Base-by-base conservation (phyloP, 2,797 vertebrate genomes). In the Anabacerthia variegaticeps region DNA sequence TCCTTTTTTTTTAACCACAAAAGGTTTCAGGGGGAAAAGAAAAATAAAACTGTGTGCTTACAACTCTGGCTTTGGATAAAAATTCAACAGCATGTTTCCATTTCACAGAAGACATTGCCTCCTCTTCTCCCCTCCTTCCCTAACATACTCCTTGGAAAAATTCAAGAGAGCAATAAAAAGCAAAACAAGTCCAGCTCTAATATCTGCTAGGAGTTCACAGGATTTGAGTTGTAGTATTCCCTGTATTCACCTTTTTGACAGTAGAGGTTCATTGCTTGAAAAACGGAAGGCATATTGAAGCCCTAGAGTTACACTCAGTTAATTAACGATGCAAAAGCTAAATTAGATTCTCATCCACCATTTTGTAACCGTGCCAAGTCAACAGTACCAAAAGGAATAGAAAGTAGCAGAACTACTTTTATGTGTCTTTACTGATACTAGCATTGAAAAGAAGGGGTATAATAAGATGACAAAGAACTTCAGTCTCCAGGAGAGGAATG, bases 301-400 rank as follows among this genome's bases (percentile, higher is more conserved):
- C 55, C 92, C 84, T 44, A 44, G 41, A 93, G 80, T 78, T 73
- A 48, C 77, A 58, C 27, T 71, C 66, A 27, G 61, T 77, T 94
- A 92, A 92, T 93, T 86, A 95, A 93, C 1, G 0, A 88, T 66
- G 66, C 54, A 66, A 61, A 93, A 86, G 28, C 51, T 93, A 81
- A 91, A 85, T 84, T 81, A 93, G 66, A 84, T 78, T 93, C 85
- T 55, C 92, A 88, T 30, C 82, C 76, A 92, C 93, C 90, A 84
- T 93, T 89, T 62, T 54, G 63, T 65, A 84, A 89, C 46, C 0
- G 0, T 58, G 65, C 37, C 56, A 89, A 63, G 34, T 77, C 54
- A 56, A 51, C 30, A 65, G 37, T 26, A 66, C 41, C 56, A 61
- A 74, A 92, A 91, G 59, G 36, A 85, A 65, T 3, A 78, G 71